Percentiles rank a stretch among this genome's conserved stretches.
Conservation (phyloP, 2,113 vertebrate genomes). For the Eonycteris spelaea region DNA sequence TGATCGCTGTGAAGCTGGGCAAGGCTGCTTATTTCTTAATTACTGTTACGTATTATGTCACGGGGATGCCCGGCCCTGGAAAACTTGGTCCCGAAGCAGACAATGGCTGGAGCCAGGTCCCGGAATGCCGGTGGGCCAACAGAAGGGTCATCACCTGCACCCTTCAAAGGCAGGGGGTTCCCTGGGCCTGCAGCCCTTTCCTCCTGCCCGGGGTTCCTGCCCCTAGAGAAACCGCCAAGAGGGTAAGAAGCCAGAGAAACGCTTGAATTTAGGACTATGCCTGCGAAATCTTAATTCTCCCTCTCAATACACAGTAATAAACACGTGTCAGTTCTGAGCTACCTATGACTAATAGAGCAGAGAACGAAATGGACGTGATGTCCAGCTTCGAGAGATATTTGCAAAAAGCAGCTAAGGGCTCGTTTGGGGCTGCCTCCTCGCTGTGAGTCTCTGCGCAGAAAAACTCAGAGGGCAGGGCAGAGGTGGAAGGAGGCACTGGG, state of each 20-base stretch:
- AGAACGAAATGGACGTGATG: fast-evolving
- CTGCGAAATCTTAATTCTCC: not conserved
- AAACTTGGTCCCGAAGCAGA: slow-evolving; percentile 87
- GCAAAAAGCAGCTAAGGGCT: not conserved
- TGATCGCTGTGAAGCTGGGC: slow-evolving; percentile 90
- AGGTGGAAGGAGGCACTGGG: no score
- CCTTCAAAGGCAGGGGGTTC: not conserved
- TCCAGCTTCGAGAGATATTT: not conserved
- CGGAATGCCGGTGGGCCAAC: not conserved
- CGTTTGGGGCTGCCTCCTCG: not conserved
- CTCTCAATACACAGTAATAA: fast-evolving
- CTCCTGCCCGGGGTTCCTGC: not conserved
- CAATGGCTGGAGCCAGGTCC: slow-evolving; percentile 15
- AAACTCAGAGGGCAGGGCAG: not conserved
- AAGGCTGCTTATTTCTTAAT: slow-evolving; percentile 95
- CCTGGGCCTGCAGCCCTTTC: not conserved
- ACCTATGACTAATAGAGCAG: no score
- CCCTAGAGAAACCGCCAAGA: not conserved
- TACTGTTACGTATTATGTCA: slow-evolving; percentile 95
- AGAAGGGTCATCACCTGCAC: not conserved
- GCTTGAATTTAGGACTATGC: no score
- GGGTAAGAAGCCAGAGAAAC: not conserved
- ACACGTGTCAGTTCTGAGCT: fast-evolving
- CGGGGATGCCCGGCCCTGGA: slow-evolving; percentile 83
- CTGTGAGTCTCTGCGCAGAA: not conserved